Conservation (phyloP, 2,797 vertebrate species). For the Hozukius guyotensis region DNA sequence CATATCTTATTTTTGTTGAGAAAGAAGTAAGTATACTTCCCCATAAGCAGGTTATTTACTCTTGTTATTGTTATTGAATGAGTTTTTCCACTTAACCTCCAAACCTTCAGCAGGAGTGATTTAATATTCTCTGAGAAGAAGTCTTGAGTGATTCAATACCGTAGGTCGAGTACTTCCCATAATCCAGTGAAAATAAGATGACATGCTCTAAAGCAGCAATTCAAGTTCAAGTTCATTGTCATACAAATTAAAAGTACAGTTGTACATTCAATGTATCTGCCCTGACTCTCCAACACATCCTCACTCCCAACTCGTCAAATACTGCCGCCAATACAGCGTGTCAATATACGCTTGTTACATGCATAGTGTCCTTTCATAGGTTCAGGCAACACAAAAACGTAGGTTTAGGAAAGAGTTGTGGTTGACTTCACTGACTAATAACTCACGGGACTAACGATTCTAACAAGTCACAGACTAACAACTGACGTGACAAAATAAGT, state of each 20-base stretch:
- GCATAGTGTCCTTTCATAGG: background rate
- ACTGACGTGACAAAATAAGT: too few species aligned
- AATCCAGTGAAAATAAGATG: conserved; percentile 28
- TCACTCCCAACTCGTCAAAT: background rate
- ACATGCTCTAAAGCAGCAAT: background rate
- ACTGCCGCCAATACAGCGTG: background rate
- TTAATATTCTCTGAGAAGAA: background rate
- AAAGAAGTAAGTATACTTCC: background rate
- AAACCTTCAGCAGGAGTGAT: background rate
- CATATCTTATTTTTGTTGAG: background rate
- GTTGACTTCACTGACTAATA: background rate
- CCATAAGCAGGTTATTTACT: background rate
- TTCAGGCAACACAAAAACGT: background rate
- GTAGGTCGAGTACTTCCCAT: conserved; percentile 21
- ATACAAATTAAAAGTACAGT: background rate
- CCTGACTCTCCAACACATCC: background rate
- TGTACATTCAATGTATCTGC: background rate
- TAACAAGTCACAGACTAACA: background rate
- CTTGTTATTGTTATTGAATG: background rate
- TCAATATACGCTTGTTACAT: background rate
- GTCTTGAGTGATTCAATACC: conserved; percentile 30
- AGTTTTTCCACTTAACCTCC: background rate
- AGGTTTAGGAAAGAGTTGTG: background rate
- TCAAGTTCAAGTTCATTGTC: background rate
- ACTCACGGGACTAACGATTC: too few species aligned